Evolutionary conservation across 2,888 invertebrate species (phyloP).

Genomic region (Perizoma flavofasciatum): DNA sequence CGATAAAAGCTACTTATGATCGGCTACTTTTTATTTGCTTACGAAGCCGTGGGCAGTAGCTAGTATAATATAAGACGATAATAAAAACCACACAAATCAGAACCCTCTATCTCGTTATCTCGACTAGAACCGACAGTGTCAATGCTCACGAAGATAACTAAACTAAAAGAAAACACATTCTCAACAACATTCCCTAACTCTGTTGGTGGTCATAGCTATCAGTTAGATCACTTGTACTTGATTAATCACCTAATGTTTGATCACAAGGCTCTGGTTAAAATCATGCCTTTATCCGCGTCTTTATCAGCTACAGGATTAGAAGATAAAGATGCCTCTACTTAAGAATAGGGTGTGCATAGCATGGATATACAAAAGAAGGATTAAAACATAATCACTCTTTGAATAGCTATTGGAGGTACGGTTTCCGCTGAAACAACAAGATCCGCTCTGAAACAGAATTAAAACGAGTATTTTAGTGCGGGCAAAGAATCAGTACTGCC

Average conservation of each 20-base stretch:
- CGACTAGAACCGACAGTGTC: background rate
- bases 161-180: constrained; percentile 1
- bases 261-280: constrained; percentile 57
- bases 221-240: constrained; percentile 56
- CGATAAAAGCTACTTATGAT: too few species aligned
- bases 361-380: background rate
- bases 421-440: too few species aligned
- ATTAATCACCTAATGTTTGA: constrained; percentile 67
- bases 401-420: too few species aligned
- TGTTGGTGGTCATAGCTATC: constrained; percentile 67
- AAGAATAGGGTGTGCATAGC: constrained; percentile 2
- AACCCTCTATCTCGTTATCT: background rate
- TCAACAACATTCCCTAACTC: constrained; percentile 41
- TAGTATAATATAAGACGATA: background rate
- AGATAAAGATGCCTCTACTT: constrained; percentile 16
- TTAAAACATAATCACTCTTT: too few species aligned
- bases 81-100: background rate
- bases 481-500: too few species aligned
- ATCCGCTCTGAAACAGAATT: too few species aligned
- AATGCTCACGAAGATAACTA: constrained; percentile 7
- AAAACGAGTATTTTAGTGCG: too few species aligned
- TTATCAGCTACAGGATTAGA: constrained; percentile 53
- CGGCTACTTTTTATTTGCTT: too few species aligned
- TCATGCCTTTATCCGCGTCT: constrained; percentile 40
- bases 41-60: too few species aligned